Base-by-base conservation (phyloP, 2,113 vertebrate genomes). In the Prionailurus bengalensis region DNA sequence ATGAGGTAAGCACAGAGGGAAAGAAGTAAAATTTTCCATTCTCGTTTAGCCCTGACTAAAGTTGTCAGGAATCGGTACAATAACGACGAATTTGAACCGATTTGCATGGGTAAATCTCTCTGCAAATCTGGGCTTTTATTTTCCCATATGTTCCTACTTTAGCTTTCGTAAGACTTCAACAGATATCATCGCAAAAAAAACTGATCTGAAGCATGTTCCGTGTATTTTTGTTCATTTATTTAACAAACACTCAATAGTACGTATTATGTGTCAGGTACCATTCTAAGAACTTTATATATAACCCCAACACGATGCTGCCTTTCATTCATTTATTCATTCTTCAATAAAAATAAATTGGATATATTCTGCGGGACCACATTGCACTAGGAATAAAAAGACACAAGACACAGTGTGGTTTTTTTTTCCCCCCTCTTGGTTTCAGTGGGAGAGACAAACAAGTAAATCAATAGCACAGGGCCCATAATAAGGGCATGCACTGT, bases 11-110 rank as follows among this genome's bases (percentile, higher is more conserved):
- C 94, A 31, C 0, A 29, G 16, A 85, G 25, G 15, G 8, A 42
- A 94, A 39, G 61, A 84, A 92, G 39, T 70, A 78, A 84, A 94
- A 70, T 39, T 98, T 98, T 97, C 95, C 96, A 82, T 96, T 88
- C 81, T 63, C 55, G 16, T 68, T 95, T 73, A 95, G 84, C 81
- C 90, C 79, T 96, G 97, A 97, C 92, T 94, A 89, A 92, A 82
- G 76, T 58, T 89, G 74, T 97, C 81, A 86, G 92, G 87, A 96
- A 92, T 91, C 88, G 71, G 80, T 66, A 48, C 76, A 74, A 63
- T 68, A 12, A 55, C 63, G 81, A 39, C 0, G 16, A 78, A 42
- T 90, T 55, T 63, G 70, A 95, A 79, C 51, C 36, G 48, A 86
- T 95, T 94, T 97, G 73, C 86, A 89, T 85, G 85, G 80, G 71